These are phyloP conservation scores for Protobothrops flavoviridis DNA, from an alignment of 2,113 vertebrate species.

Conservation along the genomic window DNA sequence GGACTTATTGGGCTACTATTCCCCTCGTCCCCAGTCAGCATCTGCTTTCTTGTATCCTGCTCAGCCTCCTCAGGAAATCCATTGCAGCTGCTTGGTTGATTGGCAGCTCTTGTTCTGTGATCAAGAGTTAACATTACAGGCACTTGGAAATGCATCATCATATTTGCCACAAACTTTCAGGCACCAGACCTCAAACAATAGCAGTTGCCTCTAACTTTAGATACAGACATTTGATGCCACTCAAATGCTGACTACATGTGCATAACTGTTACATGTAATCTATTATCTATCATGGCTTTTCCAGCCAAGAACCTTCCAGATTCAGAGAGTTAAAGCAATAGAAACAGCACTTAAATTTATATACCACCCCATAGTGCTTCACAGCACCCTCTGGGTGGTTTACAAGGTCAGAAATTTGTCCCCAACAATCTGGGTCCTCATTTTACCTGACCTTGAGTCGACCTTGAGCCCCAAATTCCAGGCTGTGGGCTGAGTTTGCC, in stretches of 20 bases:
- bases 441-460: not conserved
- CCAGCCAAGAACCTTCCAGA: not conserved
- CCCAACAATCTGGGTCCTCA: not conserved
- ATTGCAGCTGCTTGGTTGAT: not conserved
- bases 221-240: not conserved
- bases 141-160: not conserved
- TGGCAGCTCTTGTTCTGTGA: not conserved
- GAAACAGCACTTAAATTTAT: not conserved
- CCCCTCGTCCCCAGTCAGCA: not conserved
- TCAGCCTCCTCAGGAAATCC: not conserved
- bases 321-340: constrained; percentile 24
- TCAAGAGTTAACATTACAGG: not conserved
- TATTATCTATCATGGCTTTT: constrained; percentile 36
- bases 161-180: not conserved
- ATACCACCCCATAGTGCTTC: not conserved
- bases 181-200: not conserved
- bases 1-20: not conserved
- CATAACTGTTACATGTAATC: constrained; percentile 12
- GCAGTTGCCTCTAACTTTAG: not conserved
- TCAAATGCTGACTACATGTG: not conserved
- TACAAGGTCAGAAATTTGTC: not conserved
- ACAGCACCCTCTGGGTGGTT: not conserved
- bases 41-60: not conserved
- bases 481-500: not conserved
- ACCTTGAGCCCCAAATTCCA: not conserved